Percentiles rank a stretch among this genome's conserved stretches.
These are phyloP conservation scores for Diglossa cyanea DNA, from an alignment of 2,797 vertebrate genomes.

Conservation along the genomic window DNA sequence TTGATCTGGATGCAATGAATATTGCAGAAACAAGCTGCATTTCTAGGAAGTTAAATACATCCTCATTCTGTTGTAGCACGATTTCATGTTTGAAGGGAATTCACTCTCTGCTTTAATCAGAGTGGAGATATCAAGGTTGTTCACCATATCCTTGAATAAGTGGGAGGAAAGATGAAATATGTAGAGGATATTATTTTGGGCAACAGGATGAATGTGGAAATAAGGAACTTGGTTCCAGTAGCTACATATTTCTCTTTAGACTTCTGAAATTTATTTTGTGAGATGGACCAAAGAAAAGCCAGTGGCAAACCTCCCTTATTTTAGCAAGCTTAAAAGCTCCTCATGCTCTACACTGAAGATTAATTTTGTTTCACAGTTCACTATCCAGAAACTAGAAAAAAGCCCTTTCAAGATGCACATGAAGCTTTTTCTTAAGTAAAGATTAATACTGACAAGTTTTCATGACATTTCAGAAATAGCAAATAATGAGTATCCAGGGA, in stretches of 20 bases:
- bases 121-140: not conserved
- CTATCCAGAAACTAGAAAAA: not conserved
- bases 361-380: not conserved
- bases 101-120: not conserved
- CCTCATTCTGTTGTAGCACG: constrained; percentile 36
- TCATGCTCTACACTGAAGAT: not conserved
- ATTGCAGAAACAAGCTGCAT: constrained; percentile 59
- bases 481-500: not conserved
- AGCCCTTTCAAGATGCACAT: not conserved
- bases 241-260: not conserved
- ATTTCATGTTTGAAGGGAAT: constrained; percentile 22
- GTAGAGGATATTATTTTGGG: not conserved
- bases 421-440: not conserved
- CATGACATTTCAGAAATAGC: not conserved
- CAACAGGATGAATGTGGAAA: not conserved
- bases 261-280: not conserved
- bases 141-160: not conserved
- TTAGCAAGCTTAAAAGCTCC: not conserved
- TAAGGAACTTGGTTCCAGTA: not conserved
- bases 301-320: not conserved
- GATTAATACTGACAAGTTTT: not conserved
- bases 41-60: constrained; percentile 62
- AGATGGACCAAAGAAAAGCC: not conserved
- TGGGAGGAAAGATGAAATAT: not conserved
- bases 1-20: constrained; percentile 66